Evolutionary conservation across 2,797 vertebrate species (phyloP), one percentile per base, ranked within the genome.

Genomic region (Mionectes olivaceus): DNA sequence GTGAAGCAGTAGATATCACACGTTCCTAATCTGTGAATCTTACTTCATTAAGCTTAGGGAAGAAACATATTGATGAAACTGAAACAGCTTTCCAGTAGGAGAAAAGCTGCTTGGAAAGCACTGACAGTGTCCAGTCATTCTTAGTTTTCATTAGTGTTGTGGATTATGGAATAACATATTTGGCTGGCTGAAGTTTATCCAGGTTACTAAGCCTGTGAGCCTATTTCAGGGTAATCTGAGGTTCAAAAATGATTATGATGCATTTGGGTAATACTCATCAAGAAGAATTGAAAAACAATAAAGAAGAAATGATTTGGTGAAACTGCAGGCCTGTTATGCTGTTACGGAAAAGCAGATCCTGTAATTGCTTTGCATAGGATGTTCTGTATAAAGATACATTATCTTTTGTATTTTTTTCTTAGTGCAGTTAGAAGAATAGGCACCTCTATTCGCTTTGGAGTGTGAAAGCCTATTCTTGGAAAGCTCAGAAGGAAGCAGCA

Each of bases 21-120:
- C 5, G 0, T 57, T 67, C 57, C 67, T 71, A 53, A 52, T 12
- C n/a, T 37, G 1, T 22, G 23, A 23, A 0, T 4, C 17, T 88
- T 47, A 15, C 3, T 47, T n/a, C 37, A 0, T 44, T 76, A 43
- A 30, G 30, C 8, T 60, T 70, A 22, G 3, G 1, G 37, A 74
- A 81, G 44, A 74, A 91, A 47, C 1, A 4, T n/a, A 24, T n/a
- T 81, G 39, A 53, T 71, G 57, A 68, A 91, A 61, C 10, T 13
- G 49, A 24, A 90, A 56, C 33, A 13, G 17, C 7, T 69, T 78
- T 71, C 50, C 22, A 28, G 37, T 18, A 52, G 70, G 9, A 43
- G 9, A 68, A 84, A 81, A 87, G 7, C 49, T 60, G 19, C 41
- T 84, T 82, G 41, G 61, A 68, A 87, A 81, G 32, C 8, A 6